These are phyloP conservation scores for Cabera pusaria DNA, from an alignment of 2,888 invertebrate genomes.

Conservation along the genomic window DNA sequence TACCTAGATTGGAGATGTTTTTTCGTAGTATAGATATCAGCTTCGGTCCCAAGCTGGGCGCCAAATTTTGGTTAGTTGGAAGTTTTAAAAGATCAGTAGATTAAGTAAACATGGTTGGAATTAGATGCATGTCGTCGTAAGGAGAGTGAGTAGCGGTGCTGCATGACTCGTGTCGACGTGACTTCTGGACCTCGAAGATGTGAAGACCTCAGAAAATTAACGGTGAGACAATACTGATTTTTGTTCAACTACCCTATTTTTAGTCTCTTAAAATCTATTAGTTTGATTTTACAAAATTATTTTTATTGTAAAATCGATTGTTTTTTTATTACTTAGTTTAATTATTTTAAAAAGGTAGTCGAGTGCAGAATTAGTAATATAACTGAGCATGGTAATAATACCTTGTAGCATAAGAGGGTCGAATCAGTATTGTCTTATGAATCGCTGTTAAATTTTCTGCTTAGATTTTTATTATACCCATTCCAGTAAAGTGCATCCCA, in stretches of 20 bases:
- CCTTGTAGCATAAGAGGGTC: constrained; percentile 10
- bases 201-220: constrained; percentile 42
- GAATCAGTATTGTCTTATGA: constrained; percentile 61
- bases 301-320: neutral
- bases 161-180: constrained; percentile 56
- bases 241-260: too few species aligned
- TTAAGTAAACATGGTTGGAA: constrained; percentile 39
- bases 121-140: constrained; percentile 70
- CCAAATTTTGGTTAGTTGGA: constrained; percentile 40
- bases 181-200: constrained; percentile 36
- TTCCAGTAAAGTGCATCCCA: constrained; percentile 78
- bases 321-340: constrained; percentile 2
- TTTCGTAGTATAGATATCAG: constrained; percentile 59
- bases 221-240: constrained; percentile 53
- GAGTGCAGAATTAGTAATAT: constrained; percentile 13
- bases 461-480: constrained; percentile 54
- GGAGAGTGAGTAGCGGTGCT: constrained; percentile 59
- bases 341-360: constrained; percentile 18
- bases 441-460: constrained; percentile 57
- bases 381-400: constrained; percentile 24
- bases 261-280: constrained; percentile 30
- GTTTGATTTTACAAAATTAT: too few species aligned
- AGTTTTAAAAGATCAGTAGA: constrained; percentile 33
- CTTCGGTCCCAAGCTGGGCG: constrained; percentile 64
- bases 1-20: constrained; percentile 48